Conservation (phyloP, 2,888 invertebrate genomes). For the Schizotus pectinicornis region DNA sequence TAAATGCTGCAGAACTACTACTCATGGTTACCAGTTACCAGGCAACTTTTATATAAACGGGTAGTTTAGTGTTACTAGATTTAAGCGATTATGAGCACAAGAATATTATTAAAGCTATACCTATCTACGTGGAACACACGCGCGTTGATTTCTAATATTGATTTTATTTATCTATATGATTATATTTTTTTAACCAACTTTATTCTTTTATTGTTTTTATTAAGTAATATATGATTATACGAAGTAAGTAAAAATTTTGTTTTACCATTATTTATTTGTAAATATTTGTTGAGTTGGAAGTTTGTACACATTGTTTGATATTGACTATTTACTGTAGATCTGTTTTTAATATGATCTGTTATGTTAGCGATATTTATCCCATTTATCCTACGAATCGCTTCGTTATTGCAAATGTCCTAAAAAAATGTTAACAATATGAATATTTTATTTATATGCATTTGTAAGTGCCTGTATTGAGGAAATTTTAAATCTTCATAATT, state of each 20-base stretch:
- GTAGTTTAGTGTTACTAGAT: conserved; percentile 35
- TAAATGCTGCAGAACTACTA: conserved; percentile 62
- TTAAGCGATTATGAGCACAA: conserved; percentile 32
- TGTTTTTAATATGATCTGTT: conserved; percentile 16
- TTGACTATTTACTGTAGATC: conserved; percentile 3
- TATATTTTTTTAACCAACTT: conserved; percentile 29
- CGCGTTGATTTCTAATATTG: conserved; percentile 26
- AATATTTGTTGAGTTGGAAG: conserved; percentile 26
- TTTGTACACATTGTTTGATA: conserved; percentile 20
- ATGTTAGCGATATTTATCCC: conserved; percentile 15
- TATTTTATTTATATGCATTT: conserved; percentile 33
- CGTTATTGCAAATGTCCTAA: conserved; percentile 13
- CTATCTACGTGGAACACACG: conserved; percentile 20
- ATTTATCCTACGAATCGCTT: conserved; percentile 15
- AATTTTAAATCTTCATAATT: conserved; percentile 18
- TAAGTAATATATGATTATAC: conserved; percentile 15
- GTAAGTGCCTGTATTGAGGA: conserved; percentile 36
- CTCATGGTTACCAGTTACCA: conserved; percentile 36
- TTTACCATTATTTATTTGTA: conserved; percentile 29
- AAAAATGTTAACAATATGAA: conserved; percentile 23
- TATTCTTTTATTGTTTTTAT: conserved; percentile 20
- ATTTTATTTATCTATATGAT: conserved; percentile 33
- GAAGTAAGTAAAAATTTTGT: background rate
- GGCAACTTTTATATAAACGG: conserved; percentile 35
- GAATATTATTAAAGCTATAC: conserved; percentile 29